These are phyloP conservation scores for Metacarcinus magister DNA, from an alignment of 2,888 invertebrate genomes.

Conservation along the genomic window DNA sequence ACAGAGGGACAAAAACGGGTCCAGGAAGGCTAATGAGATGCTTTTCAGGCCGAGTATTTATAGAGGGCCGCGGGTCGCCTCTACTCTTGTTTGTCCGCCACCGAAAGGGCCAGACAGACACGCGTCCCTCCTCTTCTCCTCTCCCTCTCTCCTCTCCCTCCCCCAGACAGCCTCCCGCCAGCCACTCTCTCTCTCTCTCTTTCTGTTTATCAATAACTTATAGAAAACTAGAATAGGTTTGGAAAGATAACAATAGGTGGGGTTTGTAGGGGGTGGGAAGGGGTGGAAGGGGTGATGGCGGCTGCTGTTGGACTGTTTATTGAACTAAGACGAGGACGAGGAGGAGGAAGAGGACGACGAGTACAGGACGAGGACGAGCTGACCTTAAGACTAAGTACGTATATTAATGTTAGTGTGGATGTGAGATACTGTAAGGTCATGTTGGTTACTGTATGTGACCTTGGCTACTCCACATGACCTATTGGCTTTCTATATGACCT, in stretches of 20 bases:
- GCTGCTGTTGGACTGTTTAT: too few relatives aligned
- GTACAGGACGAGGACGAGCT: too few relatives aligned
- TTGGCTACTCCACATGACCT: too few relatives aligned
- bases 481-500: too few relatives aligned
- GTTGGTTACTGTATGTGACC: too few relatives aligned
- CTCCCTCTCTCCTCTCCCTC: background rate
- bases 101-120: constrained; percentile 7
- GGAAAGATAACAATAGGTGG: background rate
- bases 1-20: constrained; percentile 19
- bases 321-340: too few relatives aligned
- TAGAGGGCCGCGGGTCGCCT: background rate
- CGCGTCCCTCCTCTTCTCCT: background rate
- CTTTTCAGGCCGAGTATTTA: constrained; percentile 36
- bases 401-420: too few relatives aligned
- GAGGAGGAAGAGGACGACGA: too few relatives aligned
- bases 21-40: constrained; percentile 42
- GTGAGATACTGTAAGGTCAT: too few relatives aligned
- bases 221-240: background rate
- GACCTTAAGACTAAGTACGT: too few relatives aligned
- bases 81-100: background rate
- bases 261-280: background rate
- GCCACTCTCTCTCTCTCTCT: background rate
- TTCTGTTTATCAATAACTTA: background rate
- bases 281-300: background rate
- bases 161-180: background rate